Evolutionary conservation across 2,113 vertebrate species (phyloP), one percentile per base, ranked within the genome.

Genomic region (Craseonycteris thonglongyai): DNA sequence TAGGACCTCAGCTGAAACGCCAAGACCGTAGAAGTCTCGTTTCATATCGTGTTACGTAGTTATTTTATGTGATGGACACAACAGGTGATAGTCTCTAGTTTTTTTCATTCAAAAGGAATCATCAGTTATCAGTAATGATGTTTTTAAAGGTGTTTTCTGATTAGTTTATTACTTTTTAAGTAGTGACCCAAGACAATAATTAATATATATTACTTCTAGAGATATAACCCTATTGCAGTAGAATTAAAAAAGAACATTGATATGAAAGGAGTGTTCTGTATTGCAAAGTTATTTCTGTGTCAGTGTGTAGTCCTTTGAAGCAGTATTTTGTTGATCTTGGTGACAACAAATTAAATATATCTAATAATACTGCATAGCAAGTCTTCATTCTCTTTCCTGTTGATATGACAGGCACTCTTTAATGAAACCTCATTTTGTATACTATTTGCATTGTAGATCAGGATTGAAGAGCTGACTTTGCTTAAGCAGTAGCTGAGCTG

Each of bases 301-400:
- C 87, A 90, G 80, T 91, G 45, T 94, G 51, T 81, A 82, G 84
- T 89, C 90, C 93, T 96, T 96, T 6, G 0, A 95, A 93, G 92
- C 35, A 94, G 72, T 94, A 81, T 95, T 96, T 96, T 93, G 92
- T 97, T 96, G 83, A 95, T 96, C 66, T 68, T 85, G 92, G 61
- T 97, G 95, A 96, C 96, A 97, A 96, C 75, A 85, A 97, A 95
- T 97, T 96, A 96, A 96, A 2, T 97, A 69, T 96, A 88, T 81
- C 84, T 96, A 92, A 93, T 96, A 96, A 94, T 90, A 71, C 88
- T 85, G 56, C 94, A 78, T 96, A 92, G 94, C 96, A 96, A 30
- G 92, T 93, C 92, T 96, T 96, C 92, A 54, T 96, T 97, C 92
- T 93, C 90, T 93, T 93, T 96, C 58, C 88, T 71, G 56, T 90